phyloP scores from a whole-genome alignment of 2,888 invertebrate species.

The Steinernema carpocapsae region DNA sequence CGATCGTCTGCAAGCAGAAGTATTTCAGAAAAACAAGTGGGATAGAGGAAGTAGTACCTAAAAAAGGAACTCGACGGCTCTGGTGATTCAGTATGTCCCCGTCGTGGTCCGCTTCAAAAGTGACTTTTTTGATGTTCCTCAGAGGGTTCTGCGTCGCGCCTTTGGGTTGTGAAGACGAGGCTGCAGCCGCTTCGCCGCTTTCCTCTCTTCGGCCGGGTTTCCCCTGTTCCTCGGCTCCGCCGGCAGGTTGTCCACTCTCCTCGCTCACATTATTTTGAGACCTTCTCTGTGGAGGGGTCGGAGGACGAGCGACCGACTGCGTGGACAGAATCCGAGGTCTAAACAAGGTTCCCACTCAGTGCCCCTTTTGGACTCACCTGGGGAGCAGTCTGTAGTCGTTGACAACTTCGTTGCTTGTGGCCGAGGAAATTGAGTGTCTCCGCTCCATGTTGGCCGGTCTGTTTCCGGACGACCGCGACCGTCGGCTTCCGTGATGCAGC shows the following conservation, averaged over 20 bases:
- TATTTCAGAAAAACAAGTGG: background rate
- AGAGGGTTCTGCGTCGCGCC: background rate
- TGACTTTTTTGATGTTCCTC: slow-evolving; percentile 24
- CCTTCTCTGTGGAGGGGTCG: slow-evolving; percentile 10
- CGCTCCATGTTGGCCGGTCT: slow-evolving; percentile 2
- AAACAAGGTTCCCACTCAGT: background rate
- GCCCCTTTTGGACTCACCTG: background rate
- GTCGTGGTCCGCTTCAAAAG: slow-evolving; percentile 11
- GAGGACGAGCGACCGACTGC: slow-evolving; percentile 15
- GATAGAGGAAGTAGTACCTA: slow-evolving; percentile 1
- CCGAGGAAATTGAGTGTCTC: slow-evolving; percentile 16
- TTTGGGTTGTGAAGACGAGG: background rate
- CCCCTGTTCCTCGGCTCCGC: background rate
- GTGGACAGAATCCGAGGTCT: slow-evolving; percentile 21
- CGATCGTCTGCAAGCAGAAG: background rate
- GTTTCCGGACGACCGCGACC: slow-evolving; percentile 12
- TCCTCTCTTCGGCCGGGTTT: background rate
- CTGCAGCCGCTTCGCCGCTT: background rate
- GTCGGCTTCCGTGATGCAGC: slow-evolving; percentile 16
- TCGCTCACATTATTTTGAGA: background rate
- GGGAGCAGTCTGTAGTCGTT: slow-evolving; percentile 21
- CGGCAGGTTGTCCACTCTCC: no score
- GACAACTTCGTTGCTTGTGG: slow-evolving; percentile 12
- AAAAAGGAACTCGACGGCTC: slow-evolving; percentile 24
- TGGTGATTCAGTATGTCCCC: slow-evolving; percentile 8